phyloP scores from a whole-genome alignment of 2,797 vertebrate genomes.

The Erithacus rubecula region DNA sequence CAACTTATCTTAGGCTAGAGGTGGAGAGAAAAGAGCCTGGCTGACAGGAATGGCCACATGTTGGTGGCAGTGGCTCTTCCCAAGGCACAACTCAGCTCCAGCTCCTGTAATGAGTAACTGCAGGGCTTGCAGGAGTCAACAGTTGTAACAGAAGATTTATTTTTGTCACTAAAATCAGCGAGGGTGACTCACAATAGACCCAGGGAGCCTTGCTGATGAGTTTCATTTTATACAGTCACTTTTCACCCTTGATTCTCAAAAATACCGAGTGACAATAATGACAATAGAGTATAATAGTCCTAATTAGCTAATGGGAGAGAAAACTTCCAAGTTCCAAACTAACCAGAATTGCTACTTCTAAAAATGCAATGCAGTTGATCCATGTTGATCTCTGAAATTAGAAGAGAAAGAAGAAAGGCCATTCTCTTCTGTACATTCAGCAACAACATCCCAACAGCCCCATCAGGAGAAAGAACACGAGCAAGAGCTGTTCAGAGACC shows the following conservation, averaged over 20 bases:
- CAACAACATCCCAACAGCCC: slow-evolving; percentile 13
- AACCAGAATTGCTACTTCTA: neutral
- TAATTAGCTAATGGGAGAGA: slow-evolving; percentile 30
- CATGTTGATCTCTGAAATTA: neutral
- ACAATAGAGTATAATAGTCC: slow-evolving; percentile 3
- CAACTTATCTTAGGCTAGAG: neutral
- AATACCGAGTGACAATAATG: slow-evolving; percentile 25
- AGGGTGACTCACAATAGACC: slow-evolving; percentile 30
- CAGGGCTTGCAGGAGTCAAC: neutral
- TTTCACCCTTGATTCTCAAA: slow-evolving; percentile 33
- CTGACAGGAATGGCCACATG: neutral
- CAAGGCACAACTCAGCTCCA: neutral
- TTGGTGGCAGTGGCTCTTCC: neutral
- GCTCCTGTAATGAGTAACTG: neutral
- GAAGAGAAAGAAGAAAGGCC: neutral
- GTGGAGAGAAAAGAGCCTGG: neutral
- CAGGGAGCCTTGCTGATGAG: neutral
- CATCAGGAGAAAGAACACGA: neutral
- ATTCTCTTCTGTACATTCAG: slow-evolving; percentile 26
- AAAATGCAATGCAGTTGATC: neutral
- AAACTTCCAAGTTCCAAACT: neutral
- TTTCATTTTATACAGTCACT: slow-evolving; percentile 10
- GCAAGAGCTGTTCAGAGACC: neutral
- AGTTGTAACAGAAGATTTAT: neutral
- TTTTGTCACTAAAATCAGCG: neutral